Evolutionary conservation across 2,888 invertebrate species (phyloP).

Genomic region (Oxycera nigricornis): DNA sequence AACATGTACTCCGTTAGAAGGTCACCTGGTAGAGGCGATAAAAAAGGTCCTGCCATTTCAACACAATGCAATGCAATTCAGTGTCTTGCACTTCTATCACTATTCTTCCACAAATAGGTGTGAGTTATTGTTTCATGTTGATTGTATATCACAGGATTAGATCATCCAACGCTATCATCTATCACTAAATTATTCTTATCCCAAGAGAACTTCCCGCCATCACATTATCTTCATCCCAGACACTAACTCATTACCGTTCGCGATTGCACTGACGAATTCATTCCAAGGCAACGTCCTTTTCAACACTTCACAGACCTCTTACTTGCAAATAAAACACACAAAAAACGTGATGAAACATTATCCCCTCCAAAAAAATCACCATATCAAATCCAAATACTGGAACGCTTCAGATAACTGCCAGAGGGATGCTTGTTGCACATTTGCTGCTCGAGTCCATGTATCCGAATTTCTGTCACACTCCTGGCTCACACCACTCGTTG

Average conservation of each 20-base stretch:
- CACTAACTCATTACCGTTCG: conserved; percentile 43
- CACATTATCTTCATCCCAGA: not conserved
- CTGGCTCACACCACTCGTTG: conserved; percentile 4
- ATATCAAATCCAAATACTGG: not conserved
- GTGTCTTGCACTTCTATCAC: not conserved
- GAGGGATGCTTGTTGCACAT: conserved; percentile 29
- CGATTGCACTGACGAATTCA: conserved; percentile 43
- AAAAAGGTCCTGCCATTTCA: conserved; percentile 83
- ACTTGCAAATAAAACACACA: conserved; percentile 13
- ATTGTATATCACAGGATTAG: too few species aligned
- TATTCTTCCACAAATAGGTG: too few species aligned
- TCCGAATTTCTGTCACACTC: conserved; percentile 9
- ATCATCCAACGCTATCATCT: not conserved
- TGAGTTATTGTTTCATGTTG: too few species aligned
- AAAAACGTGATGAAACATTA: conserved; percentile 18
- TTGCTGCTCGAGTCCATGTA: not conserved
- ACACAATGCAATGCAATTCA: not conserved
- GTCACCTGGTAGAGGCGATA: conserved; percentile 85
- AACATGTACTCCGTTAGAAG: conserved; percentile 94
- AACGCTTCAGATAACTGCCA: conserved; percentile 3
- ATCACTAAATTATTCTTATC: not conserved
- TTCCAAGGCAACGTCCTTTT: conserved; percentile 40
- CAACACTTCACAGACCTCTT: conserved; percentile 39
- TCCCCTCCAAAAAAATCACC: conserved; percentile 43
- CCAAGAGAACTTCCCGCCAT: not conserved